Base-by-base conservation (phyloP, 2,113 vertebrate species). In the Psittacara wagleri region DNA sequence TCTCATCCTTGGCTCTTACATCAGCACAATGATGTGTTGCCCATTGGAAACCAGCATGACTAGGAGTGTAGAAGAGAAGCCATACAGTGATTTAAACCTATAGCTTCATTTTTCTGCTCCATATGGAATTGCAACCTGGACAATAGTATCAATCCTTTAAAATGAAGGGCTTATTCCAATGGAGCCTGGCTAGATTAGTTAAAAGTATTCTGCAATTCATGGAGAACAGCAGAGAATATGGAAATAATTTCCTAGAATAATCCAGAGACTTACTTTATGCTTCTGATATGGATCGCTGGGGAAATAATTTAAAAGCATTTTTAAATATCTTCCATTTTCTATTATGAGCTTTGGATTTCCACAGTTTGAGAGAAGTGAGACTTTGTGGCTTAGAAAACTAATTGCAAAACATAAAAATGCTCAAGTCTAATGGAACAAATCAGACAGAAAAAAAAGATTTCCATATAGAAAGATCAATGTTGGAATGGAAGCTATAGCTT, bases 291-390 rank as follows among this genome's bases (percentile, higher is more conserved):
- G 98, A 98, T 98, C 97, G 86, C 98, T 95, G 95, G 98, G 98
- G 98, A 98, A 98, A 98, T 98, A 98, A 98, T 98, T 98, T 98
- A 96, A 98, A 98, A 97, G 94, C 98, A 94, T 97, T 98, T 98
- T 97, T 92, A 98, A 98, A 97, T 97, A 98, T 97, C 96, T 98
- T 95, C 98, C 95, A 97, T 98, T 98, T 98, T 98, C 98, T 97
- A 91, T 98, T 98, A 98, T 97, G 97, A 98, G 98, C 88, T 93
- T 98, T 97, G 97, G 97, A 98, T 98, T 98, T 98, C 97, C 93
- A 97, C 88, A 94, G 94, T 98, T 97, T 98, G 96, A 97, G 96
- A 97, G 95, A 98, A 95, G 95, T 94, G 97, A 97, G 97, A 97
- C 95, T 97, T 86, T 97, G 85, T 97, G 96, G 95, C 97, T 97